phyloP scores from a whole-genome alignment of 2,113 vertebrate genomes.

The Xyrauchen texanus region DNA sequence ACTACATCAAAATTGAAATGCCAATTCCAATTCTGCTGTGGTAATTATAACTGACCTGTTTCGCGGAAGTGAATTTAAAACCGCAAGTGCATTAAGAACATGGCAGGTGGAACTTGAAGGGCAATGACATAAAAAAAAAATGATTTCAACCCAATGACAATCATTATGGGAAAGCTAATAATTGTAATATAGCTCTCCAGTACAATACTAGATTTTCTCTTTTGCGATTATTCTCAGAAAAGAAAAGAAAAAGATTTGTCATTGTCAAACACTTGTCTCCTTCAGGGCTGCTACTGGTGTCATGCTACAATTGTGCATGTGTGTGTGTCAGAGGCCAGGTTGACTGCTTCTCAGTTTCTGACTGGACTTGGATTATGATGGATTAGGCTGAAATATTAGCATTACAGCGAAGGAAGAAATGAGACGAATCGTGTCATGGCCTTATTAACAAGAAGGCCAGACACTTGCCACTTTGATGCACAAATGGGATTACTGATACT shows the following conservation, averaged over 20 bases:
- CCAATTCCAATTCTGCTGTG: slow-evolving; percentile 73
- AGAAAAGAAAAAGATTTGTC: not conserved
- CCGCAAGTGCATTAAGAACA: slow-evolving; percentile 48
- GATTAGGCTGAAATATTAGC: slow-evolving; percentile 33
- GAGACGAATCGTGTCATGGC: slow-evolving; percentile 26
- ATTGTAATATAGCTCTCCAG: not conserved
- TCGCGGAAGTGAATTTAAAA: slow-evolving; percentile 65
- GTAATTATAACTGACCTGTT: slow-evolving; percentile 77
- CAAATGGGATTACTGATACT: not conserved
- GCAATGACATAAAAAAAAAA: slow-evolving; percentile 59
- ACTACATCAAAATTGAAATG: slow-evolving; percentile 73
- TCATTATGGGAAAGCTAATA: slow-evolving; percentile 22
- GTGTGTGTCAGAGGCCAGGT: not conserved
- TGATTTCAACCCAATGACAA: slow-evolving; percentile 52
- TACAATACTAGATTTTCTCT: not conserved
- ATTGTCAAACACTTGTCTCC: not conserved
- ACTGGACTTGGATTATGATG: slow-evolving; percentile 29
- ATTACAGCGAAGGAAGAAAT: slow-evolving; percentile 15
- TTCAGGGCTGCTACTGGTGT: not conserved
- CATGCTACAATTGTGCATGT: not conserved
- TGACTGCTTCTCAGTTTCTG: slow-evolving; percentile 10
- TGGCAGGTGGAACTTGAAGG: slow-evolving; percentile 41
- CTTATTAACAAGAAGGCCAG: slow-evolving; percentile 16
- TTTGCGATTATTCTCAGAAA: not conserved
- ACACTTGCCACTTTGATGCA: not conserved